Conservation (phyloP, 1,140 invertebrate species). For the Spodoptera frugiperda region DNA sequence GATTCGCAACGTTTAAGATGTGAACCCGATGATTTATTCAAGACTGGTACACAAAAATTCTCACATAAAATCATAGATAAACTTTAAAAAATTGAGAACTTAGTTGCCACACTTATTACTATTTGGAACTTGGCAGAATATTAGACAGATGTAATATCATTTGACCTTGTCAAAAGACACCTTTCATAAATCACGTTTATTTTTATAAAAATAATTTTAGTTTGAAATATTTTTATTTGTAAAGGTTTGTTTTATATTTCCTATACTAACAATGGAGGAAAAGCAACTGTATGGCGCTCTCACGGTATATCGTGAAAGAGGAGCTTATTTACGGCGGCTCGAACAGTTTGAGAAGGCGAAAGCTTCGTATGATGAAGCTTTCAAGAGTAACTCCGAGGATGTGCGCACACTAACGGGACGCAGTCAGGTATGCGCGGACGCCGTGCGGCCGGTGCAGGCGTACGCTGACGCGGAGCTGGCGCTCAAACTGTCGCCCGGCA, state of each 20-base stretch:
- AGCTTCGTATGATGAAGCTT: slow-evolving; percentile 83
- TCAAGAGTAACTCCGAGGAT: slow-evolving; percentile 80
- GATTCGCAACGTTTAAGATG: no score
- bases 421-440: slow-evolving; percentile 82
- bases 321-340: slow-evolving; percentile 81
- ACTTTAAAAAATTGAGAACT: neutral
- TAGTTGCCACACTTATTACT: no score
- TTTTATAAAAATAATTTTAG: no score
- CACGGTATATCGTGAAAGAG: slow-evolving; percentile 84
- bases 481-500: slow-evolving; percentile 78
- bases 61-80: neutral
- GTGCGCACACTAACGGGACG: slow-evolving; percentile 82
- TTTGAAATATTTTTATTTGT: slow-evolving; percentile 27
- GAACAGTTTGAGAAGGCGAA: slow-evolving; percentile 85
- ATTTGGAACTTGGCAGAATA: neutral
- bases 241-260: slow-evolving; percentile 25
- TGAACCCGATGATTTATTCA: no score
- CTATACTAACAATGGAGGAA: slow-evolving; percentile 69
- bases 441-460: slow-evolving; percentile 83
- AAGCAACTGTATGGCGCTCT: slow-evolving; percentile 84
- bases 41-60: neutral
- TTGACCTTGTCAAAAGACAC: neutral
- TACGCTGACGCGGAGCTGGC: slow-evolving; percentile 84
- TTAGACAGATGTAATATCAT: neutral
- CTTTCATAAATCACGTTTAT: no score